phyloP scores from a whole-genome alignment of 1,140 invertebrate species.

The Chlorops oryzae region DNA sequence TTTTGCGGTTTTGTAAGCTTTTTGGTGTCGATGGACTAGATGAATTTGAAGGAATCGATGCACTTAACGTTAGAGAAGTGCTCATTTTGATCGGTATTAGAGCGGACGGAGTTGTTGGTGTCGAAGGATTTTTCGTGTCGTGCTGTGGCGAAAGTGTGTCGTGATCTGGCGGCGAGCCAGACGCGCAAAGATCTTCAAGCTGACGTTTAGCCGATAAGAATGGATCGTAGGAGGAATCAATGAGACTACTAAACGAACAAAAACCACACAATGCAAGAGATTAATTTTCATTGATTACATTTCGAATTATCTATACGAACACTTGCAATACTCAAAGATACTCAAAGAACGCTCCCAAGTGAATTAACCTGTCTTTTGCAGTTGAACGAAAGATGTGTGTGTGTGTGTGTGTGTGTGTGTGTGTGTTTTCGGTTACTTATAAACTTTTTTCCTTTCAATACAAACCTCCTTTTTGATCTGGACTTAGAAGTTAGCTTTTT shows the following conservation, averaged over 20 bases:
- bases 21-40: background rate
- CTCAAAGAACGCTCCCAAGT: too few species aligned
- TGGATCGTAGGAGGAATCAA: constrained; percentile 58
- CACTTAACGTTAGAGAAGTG: constrained; percentile 15
- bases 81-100: constrained; percentile 22
- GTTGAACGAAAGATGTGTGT: too few species aligned
- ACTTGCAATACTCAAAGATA: too few species aligned
- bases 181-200: constrained; percentile 59
- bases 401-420: too few species aligned
- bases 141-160: constrained; percentile 8
- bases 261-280: too few species aligned
- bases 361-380: too few species aligned
- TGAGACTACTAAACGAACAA: constrained; percentile 45
- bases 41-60: constrained; percentile 9
- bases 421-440: too few species aligned
- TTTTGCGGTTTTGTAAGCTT: constrained; percentile 1
- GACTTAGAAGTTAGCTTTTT: too few species aligned
- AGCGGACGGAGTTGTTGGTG: constrained; percentile 16
- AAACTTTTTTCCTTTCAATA: too few species aligned
- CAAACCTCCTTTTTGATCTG: too few species aligned
- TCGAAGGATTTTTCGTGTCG: constrained; percentile 10
- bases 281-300: too few species aligned
- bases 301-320: too few species aligned
- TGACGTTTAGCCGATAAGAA: constrained; percentile 63
- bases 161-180: constrained; percentile 24